phyloP scores from a whole-genome alignment of 1,140 invertebrate species.

The Cyclina sinensis region DNA sequence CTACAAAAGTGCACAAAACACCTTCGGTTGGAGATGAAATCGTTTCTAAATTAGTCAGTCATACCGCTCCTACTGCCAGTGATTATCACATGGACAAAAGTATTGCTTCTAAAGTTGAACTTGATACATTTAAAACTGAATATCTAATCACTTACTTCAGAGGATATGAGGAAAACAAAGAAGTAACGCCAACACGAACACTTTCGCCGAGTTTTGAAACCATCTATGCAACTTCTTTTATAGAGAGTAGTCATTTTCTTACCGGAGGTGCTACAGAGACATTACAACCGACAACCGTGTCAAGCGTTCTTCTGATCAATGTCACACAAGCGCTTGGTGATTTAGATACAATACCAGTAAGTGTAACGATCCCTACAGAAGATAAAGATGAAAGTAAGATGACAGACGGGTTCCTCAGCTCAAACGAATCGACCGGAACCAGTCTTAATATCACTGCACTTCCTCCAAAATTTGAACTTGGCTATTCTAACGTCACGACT shows the following conservation, averaged over 20 bases:
- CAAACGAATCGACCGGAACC: background rate
- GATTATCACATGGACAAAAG: background rate
- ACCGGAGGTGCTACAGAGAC: background rate
- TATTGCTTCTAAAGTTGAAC: background rate
- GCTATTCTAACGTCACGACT: background rate
- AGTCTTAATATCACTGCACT: background rate
- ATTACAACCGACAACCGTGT: background rate
- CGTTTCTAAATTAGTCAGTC: background rate
- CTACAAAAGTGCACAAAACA: background rate
- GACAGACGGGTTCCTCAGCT: background rate
- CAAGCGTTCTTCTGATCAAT: background rate
- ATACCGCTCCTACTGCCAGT: background rate
- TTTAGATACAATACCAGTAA: background rate
- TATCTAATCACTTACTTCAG: background rate
- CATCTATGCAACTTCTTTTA: background rate
- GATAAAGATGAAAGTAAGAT: background rate
- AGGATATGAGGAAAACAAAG: background rate
- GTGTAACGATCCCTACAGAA: background rate
- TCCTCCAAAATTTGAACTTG: background rate
- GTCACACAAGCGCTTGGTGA: background rate
- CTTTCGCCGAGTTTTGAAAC: slow-evolving; percentile 11
- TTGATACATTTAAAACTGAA: background rate
- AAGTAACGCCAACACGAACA: background rate
- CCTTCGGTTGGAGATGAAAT: background rate
- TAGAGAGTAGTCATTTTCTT: background rate